phyloP scores from a whole-genome alignment of 1,140 invertebrate species.

The Apis dorsata region DNA sequence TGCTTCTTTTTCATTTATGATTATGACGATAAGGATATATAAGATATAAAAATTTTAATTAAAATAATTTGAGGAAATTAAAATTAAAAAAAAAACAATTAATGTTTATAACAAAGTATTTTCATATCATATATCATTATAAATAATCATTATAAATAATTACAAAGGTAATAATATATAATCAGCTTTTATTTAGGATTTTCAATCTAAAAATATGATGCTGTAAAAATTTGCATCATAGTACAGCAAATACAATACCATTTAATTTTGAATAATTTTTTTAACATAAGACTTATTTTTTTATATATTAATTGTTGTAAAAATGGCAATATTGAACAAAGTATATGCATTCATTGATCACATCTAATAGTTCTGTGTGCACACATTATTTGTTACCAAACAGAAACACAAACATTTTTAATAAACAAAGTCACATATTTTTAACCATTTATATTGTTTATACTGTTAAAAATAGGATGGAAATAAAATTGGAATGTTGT shows the following conservation, averaged over 20 bases:
- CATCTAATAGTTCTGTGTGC: background rate
- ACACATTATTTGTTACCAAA: background rate
- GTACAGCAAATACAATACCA: background rate
- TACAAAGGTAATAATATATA: conserved; percentile 47
- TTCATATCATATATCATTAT: conserved; percentile 11
- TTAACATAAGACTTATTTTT: background rate
- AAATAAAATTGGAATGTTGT: conserved; percentile 19
- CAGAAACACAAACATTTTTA: background rate
- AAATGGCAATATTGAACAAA: background rate
- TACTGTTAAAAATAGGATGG: background rate
- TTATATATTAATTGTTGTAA: background rate
- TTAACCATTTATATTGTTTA: background rate
- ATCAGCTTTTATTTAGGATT: background rate
- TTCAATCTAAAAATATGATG: conserved; percentile 13
- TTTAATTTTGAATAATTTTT: conserved; percentile 5
- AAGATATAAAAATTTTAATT: background rate
- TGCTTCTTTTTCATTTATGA: background rate
- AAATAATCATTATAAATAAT: conserved; percentile 43
- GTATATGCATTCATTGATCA: background rate
- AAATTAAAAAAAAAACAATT: background rate
- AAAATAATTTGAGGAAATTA: background rate
- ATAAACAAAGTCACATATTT: background rate
- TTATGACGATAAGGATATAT: too few species aligned
- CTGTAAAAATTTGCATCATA: conserved; percentile 15
- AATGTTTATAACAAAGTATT: conserved; percentile 33